phyloP scores from a whole-genome alignment of 2,888 invertebrate genomes.

The Tinea trinotella region DNA sequence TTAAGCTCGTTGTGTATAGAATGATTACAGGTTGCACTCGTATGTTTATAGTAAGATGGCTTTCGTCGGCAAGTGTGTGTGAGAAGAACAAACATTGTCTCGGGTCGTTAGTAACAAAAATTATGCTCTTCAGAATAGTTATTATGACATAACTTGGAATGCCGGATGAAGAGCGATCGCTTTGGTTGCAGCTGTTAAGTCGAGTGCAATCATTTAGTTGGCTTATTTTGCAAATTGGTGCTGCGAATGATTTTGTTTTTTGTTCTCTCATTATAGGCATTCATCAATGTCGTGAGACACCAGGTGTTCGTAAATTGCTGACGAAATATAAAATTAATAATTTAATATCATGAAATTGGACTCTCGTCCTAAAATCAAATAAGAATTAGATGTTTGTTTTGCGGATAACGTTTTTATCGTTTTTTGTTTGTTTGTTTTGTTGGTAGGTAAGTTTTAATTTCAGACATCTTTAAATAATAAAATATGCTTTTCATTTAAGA shows the following conservation, averaged over 20 bases:
- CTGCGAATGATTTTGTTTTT: background rate
- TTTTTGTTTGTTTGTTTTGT: background rate
- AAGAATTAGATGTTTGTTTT: background rate
- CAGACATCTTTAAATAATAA: too few relatives aligned
- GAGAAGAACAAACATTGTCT: slow-evolving; percentile 69
- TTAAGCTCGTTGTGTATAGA: slow-evolving; percentile 56
- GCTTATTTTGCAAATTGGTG: slow-evolving; percentile 16
- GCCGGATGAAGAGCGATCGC: background rate
- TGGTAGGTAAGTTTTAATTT: too few relatives aligned
- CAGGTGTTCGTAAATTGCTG: background rate
- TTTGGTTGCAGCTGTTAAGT: background rate
- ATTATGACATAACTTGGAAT: slow-evolving; percentile 45
- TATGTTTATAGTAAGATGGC: slow-evolving; percentile 46
- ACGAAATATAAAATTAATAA: background rate
- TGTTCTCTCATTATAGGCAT: slow-evolving; percentile 7
- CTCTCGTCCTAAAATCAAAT: background rate
- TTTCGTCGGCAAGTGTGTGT: slow-evolving; percentile 40
- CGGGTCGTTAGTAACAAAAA: slow-evolving; percentile 63
- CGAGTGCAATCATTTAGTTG: slow-evolving; percentile 15
- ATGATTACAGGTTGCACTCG: slow-evolving; percentile 61
- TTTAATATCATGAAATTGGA: background rate
- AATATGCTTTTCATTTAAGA: too few relatives aligned
- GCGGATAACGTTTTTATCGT: background rate
- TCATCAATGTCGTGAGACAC: slow-evolving; percentile 3
- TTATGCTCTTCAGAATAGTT: slow-evolving; percentile 46